Evolutionary conservation across 2,888 invertebrate species (phyloP), one percentile per base, ranked within the genome.

Genomic region (Gnatocerus cornutus): DNA sequence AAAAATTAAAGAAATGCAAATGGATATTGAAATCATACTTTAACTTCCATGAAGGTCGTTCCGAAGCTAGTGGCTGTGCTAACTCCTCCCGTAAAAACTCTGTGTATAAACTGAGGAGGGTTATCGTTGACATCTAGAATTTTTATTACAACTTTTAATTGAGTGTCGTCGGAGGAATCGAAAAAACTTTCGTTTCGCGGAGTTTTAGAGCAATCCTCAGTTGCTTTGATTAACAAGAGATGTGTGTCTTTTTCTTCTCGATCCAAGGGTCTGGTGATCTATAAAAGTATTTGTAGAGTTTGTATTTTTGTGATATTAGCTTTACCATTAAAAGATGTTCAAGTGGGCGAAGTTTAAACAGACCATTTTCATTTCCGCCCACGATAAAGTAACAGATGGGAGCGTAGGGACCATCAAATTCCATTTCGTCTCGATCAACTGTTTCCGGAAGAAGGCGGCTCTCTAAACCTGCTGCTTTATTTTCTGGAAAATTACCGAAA

Each of bases 51-150:
- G 80, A 96, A 94, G 78, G 92, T 91, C 0, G 93, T 91, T 0
- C 96, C 97, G 83, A 97, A 97, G 82, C 95, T 93, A 0, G 96
- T 95, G 73, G 94, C 95, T 0, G 97, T 97, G 9, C 97, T 96
- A 0, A 98, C 94, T 0, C 98, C 98, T 0, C 97, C 97, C 0
- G 97, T 97, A 81, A 98, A 96, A 70, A 96, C 90, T 73, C 90
- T 89, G 69, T 90, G 92, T 1, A 89, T 85, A 81, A 98, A 98
- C 78, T 87, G 88, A 0, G 98, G 98, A 0, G 94, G 88, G 84
- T 98, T 97, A 80, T 98, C 98, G 80, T 98, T 98, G 1, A 96
- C 89, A 79, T 98, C 98, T 45, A 89, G 85, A 0, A 98, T 92
- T 63, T 87, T 87, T 0, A 96, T 86, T 7, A 89, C 83, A 0